Evolutionary conservation across 92 coral and sea anemone genomes (phyloP), one percentile per base, ranked within the genome.

Genomic region (Hydrozoanthus gracilis): DNA sequence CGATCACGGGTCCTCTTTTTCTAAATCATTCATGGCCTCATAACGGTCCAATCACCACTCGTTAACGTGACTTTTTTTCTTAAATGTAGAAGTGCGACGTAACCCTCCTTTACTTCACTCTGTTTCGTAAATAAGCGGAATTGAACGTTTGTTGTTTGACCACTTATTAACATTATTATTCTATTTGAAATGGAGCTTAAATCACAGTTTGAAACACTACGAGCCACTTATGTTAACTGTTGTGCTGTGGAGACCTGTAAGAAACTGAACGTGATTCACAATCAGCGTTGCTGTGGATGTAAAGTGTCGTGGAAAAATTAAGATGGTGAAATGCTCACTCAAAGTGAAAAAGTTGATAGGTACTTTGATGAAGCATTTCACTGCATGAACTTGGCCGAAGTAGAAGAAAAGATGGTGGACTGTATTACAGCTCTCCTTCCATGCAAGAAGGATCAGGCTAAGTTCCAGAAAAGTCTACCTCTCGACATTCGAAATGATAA

Each of bases 341-440:
- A 48, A 39, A 20, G 27, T 73, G 78, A 73, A 73, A 48, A 73
- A 47, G 8, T 73, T 13, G 78, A 73, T n/a, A 46, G 3, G 60
- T 73, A 73, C 78, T 73, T 73, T 73, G 78, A 73, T 2, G 77
- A 71, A 73, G 55, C 78, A 49, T 73, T 73, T 73, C 78, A 4
- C 10, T 47, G 56, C 56, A 73, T 73, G 56, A 73, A 73, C 48
- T 14, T 69, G 4, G 47, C 27, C 12, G 74, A 69, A 69, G 47
- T 69, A 17, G 47, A 69, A 7, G 20, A 50, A 50, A n/a, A 12
- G 52, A 18, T 75, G 50, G 17, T n/a, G 61, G 27, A 15, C n/a
- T 48, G 15, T 75, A 14, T 51, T 50, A 50, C 5, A 27, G 62
- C 62, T 27, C 2, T 75, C n/a, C 62, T 75, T 46, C 79, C 62